Evolutionary conservation across 2,888 invertebrate genomes (phyloP).

Genomic region (Agonopterix alstromeriana): DNA sequence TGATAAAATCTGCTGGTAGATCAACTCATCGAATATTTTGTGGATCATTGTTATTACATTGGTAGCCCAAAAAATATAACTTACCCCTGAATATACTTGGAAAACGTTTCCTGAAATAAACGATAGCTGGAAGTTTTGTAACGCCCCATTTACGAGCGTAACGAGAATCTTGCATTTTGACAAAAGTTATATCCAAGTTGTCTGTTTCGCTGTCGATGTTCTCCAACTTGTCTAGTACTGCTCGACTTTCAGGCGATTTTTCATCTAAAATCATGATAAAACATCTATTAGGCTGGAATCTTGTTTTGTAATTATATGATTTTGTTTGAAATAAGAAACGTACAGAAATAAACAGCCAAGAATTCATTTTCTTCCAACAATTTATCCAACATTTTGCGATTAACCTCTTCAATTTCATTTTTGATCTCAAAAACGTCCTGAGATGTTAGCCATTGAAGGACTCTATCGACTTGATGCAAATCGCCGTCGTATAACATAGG

Average conservation of each 20-base stretch:
- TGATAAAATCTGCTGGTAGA: too few species aligned
- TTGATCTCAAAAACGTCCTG: slow-evolving; percentile 97
- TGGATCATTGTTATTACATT: neutral
- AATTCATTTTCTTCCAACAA: slow-evolving; percentile 96
- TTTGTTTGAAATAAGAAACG: slow-evolving; percentile 51
- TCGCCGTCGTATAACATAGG: slow-evolving; percentile 95
- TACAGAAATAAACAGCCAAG: slow-evolving; percentile 96
- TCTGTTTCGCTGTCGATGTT: slow-evolving; percentile 97
- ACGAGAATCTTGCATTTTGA: slow-evolving; percentile 93
- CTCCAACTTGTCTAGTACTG: slow-evolving; percentile 91
- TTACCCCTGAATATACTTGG: slow-evolving; percentile 94
- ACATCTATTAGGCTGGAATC: too few species aligned
- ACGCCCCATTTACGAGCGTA: slow-evolving; percentile 97
- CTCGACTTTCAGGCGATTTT: slow-evolving; percentile 86
- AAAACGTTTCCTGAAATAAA: slow-evolving; percentile 93
- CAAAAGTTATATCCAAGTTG: slow-evolving; percentile 94
- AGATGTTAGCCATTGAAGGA: slow-evolving; percentile 93
- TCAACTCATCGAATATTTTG: neutral
- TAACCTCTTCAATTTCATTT: slow-evolving; percentile 98
- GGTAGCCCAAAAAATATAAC: neutral
- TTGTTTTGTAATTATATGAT: neutral
- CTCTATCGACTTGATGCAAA: slow-evolving; percentile 88
- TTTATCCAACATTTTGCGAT: slow-evolving; percentile 97
- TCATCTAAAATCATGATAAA: slow-evolving; percentile 79
- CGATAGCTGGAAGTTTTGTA: slow-evolving; percentile 91